Conservation (phyloP, 2,113 vertebrate genomes). For the Orthochromis malagaraziensis region DNA sequence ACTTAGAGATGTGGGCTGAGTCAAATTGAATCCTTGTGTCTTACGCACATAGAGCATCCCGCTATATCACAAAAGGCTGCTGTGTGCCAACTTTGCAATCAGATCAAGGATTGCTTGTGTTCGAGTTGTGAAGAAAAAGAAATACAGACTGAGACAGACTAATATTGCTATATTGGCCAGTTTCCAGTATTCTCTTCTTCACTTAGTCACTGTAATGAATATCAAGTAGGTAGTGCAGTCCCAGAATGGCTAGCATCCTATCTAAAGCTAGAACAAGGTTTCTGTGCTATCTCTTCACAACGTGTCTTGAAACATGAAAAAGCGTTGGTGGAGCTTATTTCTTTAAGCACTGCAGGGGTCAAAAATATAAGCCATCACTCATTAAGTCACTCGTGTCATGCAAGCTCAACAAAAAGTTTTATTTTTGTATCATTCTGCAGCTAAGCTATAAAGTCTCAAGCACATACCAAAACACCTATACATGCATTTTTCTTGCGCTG, state of each 20-base stretch:
- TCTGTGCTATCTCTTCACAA: background rate
- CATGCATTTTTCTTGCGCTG: background rate
- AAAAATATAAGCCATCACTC: fast-evolving
- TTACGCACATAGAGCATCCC: conserved; percentile 61
- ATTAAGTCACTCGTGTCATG: background rate
- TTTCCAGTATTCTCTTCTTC: background rate
- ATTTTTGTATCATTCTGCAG: background rate
- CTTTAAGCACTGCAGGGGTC: background rate
- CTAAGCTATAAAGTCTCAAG: background rate
- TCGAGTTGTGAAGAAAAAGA: conserved; percentile 53
- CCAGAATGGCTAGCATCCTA: background rate
- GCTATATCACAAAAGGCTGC: conserved; percentile 78
- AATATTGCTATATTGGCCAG: background rate
- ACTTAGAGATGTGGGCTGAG: conserved; percentile 55
- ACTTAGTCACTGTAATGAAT: background rate
- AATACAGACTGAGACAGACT: background rate
- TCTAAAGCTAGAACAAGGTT: background rate
- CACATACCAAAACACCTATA: background rate
- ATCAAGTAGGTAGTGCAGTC: background rate
- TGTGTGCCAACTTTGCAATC: conserved; percentile 73
- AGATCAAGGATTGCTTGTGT: conserved; percentile 77
- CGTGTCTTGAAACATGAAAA: background rate
- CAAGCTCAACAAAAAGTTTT: background rate
- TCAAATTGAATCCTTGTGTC: conserved; percentile 78
- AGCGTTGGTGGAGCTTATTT: background rate